phyloP scores from a whole-genome alignment of 2,888 invertebrate species.

The Axea sp. region DNA sequence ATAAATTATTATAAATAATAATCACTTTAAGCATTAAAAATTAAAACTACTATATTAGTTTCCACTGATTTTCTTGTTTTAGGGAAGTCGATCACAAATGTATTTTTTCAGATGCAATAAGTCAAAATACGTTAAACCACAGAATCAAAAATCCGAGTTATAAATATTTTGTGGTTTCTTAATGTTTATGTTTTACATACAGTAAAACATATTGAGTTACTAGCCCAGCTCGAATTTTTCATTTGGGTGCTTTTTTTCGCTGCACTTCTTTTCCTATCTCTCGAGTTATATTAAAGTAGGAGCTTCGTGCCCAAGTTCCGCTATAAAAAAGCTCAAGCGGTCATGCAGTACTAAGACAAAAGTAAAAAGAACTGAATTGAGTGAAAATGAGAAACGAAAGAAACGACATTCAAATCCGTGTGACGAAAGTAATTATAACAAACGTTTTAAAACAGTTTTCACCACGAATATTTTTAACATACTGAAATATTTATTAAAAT shows the following conservation, averaged over 20 bases:
- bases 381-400: slow-evolving; percentile 64
- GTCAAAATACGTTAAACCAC: too few relatives aligned
- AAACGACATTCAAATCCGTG: slow-evolving; percentile 49
- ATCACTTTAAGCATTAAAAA: too few relatives aligned
- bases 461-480: slow-evolving; percentile 9
- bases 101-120: too few relatives aligned
- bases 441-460: slow-evolving; percentile 45
- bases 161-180: slow-evolving; percentile 10
- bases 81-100: too few relatives aligned
- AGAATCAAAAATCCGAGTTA: not conserved
- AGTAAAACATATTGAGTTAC: slow-evolving; percentile 47
- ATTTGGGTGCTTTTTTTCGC: slow-evolving; percentile 29
- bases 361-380: slow-evolving; percentile 64
- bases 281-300: slow-evolving; percentile 65
- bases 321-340: slow-evolving; percentile 69
- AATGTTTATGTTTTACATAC: slow-evolving; percentile 26
- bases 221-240: slow-evolving; percentile 43
- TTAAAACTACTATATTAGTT: too few relatives aligned
- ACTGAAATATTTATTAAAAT: too few relatives aligned
- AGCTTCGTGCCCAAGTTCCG: slow-evolving; percentile 70
- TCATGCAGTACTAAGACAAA: slow-evolving; percentile 67
- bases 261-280: slow-evolving; percentile 40
- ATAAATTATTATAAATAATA: too few relatives aligned
- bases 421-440: slow-evolving; percentile 57
- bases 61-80: too few relatives aligned